Percentiles rank a stretch among this genome's conserved stretches.
Conservation (phyloP, 2,113 vertebrate genomes). For the Antechinus flavipes region DNA sequence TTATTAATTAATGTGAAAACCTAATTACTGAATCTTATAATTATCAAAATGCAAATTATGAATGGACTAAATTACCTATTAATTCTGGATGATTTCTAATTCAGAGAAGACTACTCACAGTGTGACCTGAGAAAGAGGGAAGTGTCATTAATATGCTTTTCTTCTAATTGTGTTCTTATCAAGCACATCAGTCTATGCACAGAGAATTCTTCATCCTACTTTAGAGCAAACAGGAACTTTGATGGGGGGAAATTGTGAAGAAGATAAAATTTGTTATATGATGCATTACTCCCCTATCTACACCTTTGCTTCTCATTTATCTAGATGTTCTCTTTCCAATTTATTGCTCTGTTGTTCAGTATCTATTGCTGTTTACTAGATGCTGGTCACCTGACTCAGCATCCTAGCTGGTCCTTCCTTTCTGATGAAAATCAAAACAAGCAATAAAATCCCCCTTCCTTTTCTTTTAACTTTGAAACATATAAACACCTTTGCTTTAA, state of each 20-base stretch:
- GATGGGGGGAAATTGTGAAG: not conserved
- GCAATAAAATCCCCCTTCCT: not conserved
- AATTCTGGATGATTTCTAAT: not conserved
- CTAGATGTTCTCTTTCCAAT: not conserved
- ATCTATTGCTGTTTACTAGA: not conserved
- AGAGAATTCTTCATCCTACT: not conserved
- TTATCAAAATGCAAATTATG: not conserved
- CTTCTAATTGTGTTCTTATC: not conserved
- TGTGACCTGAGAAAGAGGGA: not conserved
- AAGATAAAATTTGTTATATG: not conserved
- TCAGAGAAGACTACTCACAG: not conserved
- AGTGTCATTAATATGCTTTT: not conserved
- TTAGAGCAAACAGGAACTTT: not conserved
- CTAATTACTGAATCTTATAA: not conserved
- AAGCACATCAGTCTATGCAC: not conserved
- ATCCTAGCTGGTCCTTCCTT: not conserved
- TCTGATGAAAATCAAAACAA: not conserved
- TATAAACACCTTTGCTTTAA: not conserved
- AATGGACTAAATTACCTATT: not conserved
- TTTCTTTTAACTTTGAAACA: not conserved
- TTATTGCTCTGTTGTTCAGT: not conserved
- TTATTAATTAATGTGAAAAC: not conserved
- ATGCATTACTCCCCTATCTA: not conserved
- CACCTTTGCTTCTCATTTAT: not conserved
- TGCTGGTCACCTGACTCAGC: not conserved